Conservation (phyloP, 2,888 invertebrate genomes). For the Oligia fasciuncula region DNA sequence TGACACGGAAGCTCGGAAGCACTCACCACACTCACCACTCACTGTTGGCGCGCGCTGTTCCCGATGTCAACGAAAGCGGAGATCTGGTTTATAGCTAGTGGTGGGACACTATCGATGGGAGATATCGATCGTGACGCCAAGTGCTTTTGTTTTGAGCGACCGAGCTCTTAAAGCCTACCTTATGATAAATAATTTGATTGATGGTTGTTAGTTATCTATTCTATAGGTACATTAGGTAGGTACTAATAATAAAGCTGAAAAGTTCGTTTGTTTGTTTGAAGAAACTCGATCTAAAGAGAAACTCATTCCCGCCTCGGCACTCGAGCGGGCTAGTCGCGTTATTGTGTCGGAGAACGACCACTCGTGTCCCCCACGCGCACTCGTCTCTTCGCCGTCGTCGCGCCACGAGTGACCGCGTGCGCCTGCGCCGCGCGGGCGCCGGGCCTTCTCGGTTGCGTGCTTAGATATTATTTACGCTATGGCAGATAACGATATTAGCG, state of each 20-base stretch:
- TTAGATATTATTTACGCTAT: no score
- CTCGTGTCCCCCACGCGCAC: no score
- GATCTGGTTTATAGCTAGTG: constrained; percentile 51
- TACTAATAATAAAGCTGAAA: background rate
- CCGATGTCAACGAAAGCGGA: constrained; percentile 51
- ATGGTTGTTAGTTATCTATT: background rate
- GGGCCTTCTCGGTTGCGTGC: no score
- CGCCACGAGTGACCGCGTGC: no score
- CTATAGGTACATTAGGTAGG: background rate
- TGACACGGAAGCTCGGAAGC: constrained; percentile 23
- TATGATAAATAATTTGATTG: background rate
- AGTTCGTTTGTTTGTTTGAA: background rate
- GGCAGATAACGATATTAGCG: no score
- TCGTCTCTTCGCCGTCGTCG: no score
- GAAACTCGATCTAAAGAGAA: constrained; percentile 2
- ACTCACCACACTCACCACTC: background rate
- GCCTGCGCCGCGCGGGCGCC: no score
- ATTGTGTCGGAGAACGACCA: no score
- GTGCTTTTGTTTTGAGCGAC: constrained; percentile 1
- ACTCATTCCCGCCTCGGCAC: no score
- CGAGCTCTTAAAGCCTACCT: background rate
- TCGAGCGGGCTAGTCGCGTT: no score
- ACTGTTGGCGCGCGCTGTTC: constrained; percentile 23
- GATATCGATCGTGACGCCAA: constrained; percentile 3
- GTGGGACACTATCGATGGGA: constrained; percentile 49